A percentile compares a stretch with the other conserved stretches of the same genome.
Conservation (phyloP, 53 echinoderm and acorn worm species). For the Actinopyga echinites region DNA sequence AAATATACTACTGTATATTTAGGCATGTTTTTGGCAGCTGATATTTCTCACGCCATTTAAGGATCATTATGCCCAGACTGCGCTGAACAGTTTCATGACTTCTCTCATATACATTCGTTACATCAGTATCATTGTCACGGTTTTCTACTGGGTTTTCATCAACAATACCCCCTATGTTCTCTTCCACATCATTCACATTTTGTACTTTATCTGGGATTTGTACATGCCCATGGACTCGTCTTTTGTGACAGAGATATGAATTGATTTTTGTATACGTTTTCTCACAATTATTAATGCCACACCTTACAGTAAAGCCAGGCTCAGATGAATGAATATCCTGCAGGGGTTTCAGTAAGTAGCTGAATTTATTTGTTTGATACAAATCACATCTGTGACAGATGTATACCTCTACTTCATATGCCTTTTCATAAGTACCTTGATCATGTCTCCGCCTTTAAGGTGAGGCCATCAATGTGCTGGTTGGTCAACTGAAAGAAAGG, state of each 20-base stretch:
- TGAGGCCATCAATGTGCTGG: not conserved
- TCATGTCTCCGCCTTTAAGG: not conserved
- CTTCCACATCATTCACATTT: not conserved
- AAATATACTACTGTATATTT: no score
- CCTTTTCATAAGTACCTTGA: not conserved
- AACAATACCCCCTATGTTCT: not conserved
- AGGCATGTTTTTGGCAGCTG: no score
- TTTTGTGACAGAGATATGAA: conserved; percentile 1
- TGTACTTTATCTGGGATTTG: not conserved
- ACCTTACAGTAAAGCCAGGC: conserved; percentile 15
- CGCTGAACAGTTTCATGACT: not conserved
- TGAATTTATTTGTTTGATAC: conserved; percentile 20
- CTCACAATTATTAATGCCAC: conserved; percentile 23
- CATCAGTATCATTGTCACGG: not conserved
- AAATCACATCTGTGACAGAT: conserved; percentile 26
- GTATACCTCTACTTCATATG: not conserved
- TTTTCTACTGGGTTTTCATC: not conserved
- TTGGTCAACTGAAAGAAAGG: no score
- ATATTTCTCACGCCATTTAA: no score
- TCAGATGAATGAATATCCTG: conserved; percentile 27
- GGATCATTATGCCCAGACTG: not conserved
- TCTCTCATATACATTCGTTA: no score
- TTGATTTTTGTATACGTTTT: conserved; percentile 14
- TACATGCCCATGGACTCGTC: not conserved
- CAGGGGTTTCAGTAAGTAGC: conserved; percentile 15